Percentiles rank a stretch among this genome's conserved stretches.
Evolutionary conservation across 1,140 invertebrate genomes (phyloP).

Genomic region (Temnothorax nylanderi): DNA sequence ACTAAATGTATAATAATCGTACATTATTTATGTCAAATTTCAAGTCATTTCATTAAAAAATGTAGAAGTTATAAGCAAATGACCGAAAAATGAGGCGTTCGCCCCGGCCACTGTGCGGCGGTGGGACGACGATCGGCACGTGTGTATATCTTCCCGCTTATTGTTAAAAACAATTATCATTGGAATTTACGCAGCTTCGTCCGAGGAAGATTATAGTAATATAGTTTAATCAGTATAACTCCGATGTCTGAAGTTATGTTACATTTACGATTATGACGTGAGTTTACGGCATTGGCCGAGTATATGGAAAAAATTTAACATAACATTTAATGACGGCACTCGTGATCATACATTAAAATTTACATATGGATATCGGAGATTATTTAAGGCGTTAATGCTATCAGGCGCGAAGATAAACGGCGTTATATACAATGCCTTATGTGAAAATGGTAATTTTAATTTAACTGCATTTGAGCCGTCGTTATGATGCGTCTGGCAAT

Average conservation of each 20-base stretch:
- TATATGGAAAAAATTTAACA: not conserved
- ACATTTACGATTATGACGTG: not conserved
- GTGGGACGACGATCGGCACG: slow-evolving; percentile 43
- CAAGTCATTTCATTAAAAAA: too few species aligned
- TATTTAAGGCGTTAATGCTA: not conserved
- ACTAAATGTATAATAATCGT: too few species aligned
- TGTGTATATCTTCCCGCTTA: slow-evolving; percentile 31
- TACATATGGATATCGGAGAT: not conserved
- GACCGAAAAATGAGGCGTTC: too few species aligned
- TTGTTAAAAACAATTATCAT: slow-evolving; percentile 26
- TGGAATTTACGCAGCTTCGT: not conserved
- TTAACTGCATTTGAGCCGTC: not conserved
- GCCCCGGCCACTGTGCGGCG: too few species aligned
- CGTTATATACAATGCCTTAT: not conserved
- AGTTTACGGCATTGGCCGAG: not conserved
- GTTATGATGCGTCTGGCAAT: not conserved
- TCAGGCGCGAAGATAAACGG: not conserved
- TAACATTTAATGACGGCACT: too few species aligned
- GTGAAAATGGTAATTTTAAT: not conserved
- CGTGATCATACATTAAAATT: not conserved
- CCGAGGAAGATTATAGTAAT: not conserved
- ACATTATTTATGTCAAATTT: too few species aligned
- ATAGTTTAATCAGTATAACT: slow-evolving; percentile 3
- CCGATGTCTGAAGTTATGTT: not conserved
- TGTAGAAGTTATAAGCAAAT: too few species aligned